Conservation (phyloP, 2,797 vertebrate species). For the Falco peregrinus region DNA sequence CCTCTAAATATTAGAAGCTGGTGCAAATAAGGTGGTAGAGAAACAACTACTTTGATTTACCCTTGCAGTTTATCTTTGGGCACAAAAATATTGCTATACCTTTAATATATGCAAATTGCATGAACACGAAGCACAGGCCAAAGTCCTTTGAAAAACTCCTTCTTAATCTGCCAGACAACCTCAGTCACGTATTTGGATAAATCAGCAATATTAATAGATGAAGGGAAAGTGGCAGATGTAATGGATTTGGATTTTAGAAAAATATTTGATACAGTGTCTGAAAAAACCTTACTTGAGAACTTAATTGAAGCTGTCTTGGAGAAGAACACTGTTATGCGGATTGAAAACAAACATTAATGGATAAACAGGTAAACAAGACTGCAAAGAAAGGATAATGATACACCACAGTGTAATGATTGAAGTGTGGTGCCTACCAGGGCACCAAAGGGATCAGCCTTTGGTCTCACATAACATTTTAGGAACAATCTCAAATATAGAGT, state of each 20-base stretch:
- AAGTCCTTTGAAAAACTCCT: background rate
- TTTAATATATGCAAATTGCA: constrained; percentile 17
- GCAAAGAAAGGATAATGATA: background rate
- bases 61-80: background rate
- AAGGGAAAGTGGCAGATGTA: background rate
- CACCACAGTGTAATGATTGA: background rate
- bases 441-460: background rate
- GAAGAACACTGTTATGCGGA: background rate
- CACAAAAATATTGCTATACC: background rate
- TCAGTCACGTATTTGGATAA: background rate
- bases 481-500: background rate
- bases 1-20: background rate
- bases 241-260: constrained; percentile 22
- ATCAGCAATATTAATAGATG: background rate
- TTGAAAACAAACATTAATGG: constrained; percentile 33
- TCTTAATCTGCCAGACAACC: background rate
- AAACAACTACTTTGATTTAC: background rate
- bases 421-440: background rate
- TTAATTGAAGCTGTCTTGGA: constrained; percentile 13
- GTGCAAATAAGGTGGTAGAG: background rate
- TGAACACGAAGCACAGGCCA: background rate
- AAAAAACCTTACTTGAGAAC: constrained; percentile 28
- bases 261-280: constrained; percentile 1
- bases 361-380: constrained; percentile 31
- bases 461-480: background rate